Base-by-base conservation (phyloP, 2,113 vertebrate genomes). In the Melanerpes aurifrons region DNA sequence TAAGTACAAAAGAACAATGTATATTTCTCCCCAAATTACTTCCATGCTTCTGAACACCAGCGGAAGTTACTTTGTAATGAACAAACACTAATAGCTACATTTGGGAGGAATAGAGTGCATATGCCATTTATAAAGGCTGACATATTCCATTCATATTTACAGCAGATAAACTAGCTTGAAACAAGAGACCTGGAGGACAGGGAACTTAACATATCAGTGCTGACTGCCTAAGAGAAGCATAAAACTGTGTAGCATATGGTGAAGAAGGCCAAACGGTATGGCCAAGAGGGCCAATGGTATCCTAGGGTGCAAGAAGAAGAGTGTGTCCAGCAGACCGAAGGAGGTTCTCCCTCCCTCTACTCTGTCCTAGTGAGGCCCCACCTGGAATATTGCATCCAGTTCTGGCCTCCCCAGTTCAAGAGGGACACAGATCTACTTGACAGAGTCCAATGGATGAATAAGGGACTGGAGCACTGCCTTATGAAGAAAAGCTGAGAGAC, bases 41-140 rank as follows among this genome's bases (percentile, higher is more conserved):
- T 95, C 95, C 96, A 94, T 94, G 74, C 75, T 91, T 87, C 87
- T 91, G 68, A 87, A 82, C 89, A 86, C 82, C 68, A 82, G 82
- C 93, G 85, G 89, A 95, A 96, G 85, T 92, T 92, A 86, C 82
- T 78, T 88, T 66, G 58, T 88, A 96, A 94, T 81, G 92, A 96
- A 92, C 82, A 94, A 91, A 93, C 89, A 92, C 91, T 77, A 94
- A 89, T 89, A 96, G 92, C 87, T 93, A 85, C 91, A 87, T 93
- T 87, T 93, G 75, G 87, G 61, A 82, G 58, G 84, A 93, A 93
- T 37, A 67, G 64, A 72, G 53, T 62, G 75, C 89, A 86, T 61
- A 54, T 89, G 92, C 91, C 80, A 28, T 76, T 94, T 93, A 93
- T 83, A 80, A 95, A 87, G 76, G 68, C 64, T 93, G 89, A 91